These are phyloP conservation scores for Amphiura filiformis DNA, from an alignment of 35 echinoderm and acorn worm species.

Conservation along the genomic window DNA sequence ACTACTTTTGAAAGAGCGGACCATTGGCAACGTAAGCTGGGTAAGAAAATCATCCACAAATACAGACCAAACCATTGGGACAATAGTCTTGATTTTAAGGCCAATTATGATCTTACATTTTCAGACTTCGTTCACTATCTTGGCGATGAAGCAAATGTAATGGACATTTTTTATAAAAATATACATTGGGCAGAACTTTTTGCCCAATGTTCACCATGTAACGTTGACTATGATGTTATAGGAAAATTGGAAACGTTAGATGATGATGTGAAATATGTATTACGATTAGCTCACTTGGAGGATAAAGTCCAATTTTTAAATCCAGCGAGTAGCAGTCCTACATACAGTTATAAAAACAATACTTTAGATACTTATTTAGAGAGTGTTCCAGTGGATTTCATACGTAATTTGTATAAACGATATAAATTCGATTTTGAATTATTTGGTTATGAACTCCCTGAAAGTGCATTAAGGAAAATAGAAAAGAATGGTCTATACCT, in stretches of 20 bases:
- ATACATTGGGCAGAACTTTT: slow-evolving; percentile 51
- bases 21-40: slow-evolving; percentile 55
- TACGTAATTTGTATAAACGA: slow-evolving; percentile 63
- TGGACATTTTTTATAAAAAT: background rate
- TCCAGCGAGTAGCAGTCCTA: slow-evolving; percentile 70
- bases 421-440: slow-evolving; percentile 78
- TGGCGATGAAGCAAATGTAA: background rate
- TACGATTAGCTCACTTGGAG: slow-evolving; percentile 25
- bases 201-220: slow-evolving; percentile 60
- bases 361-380: slow-evolving; percentile 56
- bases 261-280: slow-evolving; percentile 67
- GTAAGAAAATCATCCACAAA: slow-evolving; percentile 46
- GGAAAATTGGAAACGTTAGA: slow-evolving; percentile 88
- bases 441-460: slow-evolving; percentile 59
- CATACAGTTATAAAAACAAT: slow-evolving; percentile 63
- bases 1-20: slow-evolving; percentile 56
- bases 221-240: slow-evolving; percentile 82
- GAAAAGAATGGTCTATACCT: background rate
- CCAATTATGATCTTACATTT: slow-evolving; percentile 69
- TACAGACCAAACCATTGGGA: slow-evolving; percentile 2
- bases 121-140: slow-evolving; percentile 63
- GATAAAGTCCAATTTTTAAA: slow-evolving; percentile 49
- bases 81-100: background rate
- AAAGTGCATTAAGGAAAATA: background rate
- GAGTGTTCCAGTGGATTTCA: slow-evolving; percentile 27